Conservation (phyloP, 2,797 vertebrate species). For the Acanthornis magna region DNA sequence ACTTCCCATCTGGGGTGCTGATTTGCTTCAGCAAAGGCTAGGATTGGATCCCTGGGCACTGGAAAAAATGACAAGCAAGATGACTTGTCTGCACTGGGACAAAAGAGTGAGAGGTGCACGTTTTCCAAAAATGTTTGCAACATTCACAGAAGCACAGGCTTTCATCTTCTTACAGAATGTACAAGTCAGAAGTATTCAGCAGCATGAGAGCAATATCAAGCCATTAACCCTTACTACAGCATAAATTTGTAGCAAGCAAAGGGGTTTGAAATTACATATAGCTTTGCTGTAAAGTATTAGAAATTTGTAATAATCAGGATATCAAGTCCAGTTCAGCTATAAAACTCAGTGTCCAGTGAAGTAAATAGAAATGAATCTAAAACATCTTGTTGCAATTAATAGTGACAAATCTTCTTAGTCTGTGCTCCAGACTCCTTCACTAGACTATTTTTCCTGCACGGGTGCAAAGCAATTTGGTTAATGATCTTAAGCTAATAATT, state of each 20-base stretch:
- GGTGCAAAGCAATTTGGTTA: conserved; percentile 57
- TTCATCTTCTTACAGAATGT: not conserved
- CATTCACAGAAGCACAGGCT: not conserved
- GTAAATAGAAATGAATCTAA: conserved; percentile 33
- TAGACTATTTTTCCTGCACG: not conserved
- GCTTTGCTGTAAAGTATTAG: not conserved
- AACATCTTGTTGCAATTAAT: not conserved
- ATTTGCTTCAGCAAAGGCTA: not conserved
- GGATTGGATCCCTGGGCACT: not conserved
- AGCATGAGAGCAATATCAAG: not conserved
- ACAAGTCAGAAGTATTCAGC: not conserved
- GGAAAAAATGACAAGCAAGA: not conserved
- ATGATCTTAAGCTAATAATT: conserved; percentile 69
- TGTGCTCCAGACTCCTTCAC: not conserved
- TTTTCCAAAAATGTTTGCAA: not conserved
- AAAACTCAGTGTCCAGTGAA: conserved; percentile 9
- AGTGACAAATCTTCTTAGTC: conserved; percentile 7
- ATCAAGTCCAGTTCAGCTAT: not conserved
- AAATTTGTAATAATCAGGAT: not conserved
- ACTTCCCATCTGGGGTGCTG: not conserved
- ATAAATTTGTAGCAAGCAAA: not conserved
- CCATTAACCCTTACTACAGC: not conserved
- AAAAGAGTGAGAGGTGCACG: not conserved
- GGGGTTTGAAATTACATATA: not conserved
- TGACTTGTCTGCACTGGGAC: not conserved